phyloP scores from a whole-genome alignment of 2,888 invertebrate genomes.

The Mycalesis mineus region DNA sequence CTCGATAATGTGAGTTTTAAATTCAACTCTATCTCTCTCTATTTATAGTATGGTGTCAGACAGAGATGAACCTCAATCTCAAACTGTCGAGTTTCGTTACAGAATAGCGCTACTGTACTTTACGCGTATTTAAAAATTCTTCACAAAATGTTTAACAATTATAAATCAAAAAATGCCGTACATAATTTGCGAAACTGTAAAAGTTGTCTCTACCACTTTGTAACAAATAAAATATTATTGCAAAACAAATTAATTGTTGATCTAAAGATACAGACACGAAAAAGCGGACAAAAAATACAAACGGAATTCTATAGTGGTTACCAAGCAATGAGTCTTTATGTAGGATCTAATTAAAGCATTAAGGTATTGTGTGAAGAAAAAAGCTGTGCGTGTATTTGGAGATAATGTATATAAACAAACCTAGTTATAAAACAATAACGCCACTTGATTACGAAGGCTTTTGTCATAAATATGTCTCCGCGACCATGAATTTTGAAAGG shows the following conservation, averaged over 20 bases:
- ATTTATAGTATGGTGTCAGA: too few relatives aligned
- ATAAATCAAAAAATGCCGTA: too few relatives aligned
- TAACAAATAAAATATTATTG: not conserved
- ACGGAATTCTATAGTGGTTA: not conserved
- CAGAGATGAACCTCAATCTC: too few relatives aligned
- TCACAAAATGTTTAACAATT: too few relatives aligned
- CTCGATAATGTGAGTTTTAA: too few relatives aligned
- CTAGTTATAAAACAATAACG: not conserved
- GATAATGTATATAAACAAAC: not conserved
- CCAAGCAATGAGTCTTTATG: not conserved
- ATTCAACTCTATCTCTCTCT: too few relatives aligned
- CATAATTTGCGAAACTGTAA: not conserved
- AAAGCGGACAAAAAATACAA: not conserved
- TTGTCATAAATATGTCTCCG: slow-evolving; percentile 4
- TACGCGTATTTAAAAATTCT: too few relatives aligned
- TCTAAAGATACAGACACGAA: not conserved
- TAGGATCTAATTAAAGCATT: not conserved
- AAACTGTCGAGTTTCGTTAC: too few relatives aligned
- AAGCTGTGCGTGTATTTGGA: not conserved
- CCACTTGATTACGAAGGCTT: not conserved
- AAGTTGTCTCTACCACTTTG: not conserved
- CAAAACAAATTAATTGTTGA: not conserved
- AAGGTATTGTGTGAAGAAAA: not conserved
- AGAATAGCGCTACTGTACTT: too few relatives aligned
- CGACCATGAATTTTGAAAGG: slow-evolving; percentile 19